Evolutionary conservation across 2,797 vertebrate species (phyloP), one percentile per base, ranked within the genome.

Genomic region (Phalloptychus januarius): DNA sequence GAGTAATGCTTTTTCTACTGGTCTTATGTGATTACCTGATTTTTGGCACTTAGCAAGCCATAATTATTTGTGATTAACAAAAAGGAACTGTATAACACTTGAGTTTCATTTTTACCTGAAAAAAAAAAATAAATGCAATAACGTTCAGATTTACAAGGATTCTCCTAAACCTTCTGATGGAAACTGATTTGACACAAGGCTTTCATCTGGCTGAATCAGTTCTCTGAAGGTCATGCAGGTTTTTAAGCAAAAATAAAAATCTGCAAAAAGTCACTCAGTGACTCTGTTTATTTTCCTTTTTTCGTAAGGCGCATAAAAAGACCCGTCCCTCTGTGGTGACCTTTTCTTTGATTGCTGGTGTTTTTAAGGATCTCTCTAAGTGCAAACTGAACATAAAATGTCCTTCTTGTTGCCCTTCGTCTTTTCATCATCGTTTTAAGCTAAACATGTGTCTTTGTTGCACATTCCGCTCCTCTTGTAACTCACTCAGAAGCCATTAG

Each of bases 401-500:
- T 70, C 46, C 36, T 46, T 33, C 15, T 52, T 72, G 61, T 72
- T 76, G 61, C 48, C 61, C 48, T 48, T 40, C 11, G 1, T 42
- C 36, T 42, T 71, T 67, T 71, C 72, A 52, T 6, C 65, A n/a
- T 23, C 77, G 13, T 52, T 82, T 28, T 7, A 23, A 44, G 23
- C 74, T 31, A 83, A 69, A 79, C 25, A 78, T 76, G 45, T 58
- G 61, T 50, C 42, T 54, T 75, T 74, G 31, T n/a, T 40, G 31
- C 71, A 45, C 75, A 45, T 5, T 8, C 33, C 42, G 4, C 50
- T 44, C 78, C 80, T 78, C 79, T 83, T 56, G 70, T 44, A 38
- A 76, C 56, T 88, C 88, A 82, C 82, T 83, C 75, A 40, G 77
- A 74, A 72, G 81, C 88, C 81, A 92, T 92, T 91, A 92, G 90